These are phyloP conservation scores for Todus mexicanus DNA, from an alignment of 2,797 vertebrate genomes.

Conservation along the genomic window DNA sequence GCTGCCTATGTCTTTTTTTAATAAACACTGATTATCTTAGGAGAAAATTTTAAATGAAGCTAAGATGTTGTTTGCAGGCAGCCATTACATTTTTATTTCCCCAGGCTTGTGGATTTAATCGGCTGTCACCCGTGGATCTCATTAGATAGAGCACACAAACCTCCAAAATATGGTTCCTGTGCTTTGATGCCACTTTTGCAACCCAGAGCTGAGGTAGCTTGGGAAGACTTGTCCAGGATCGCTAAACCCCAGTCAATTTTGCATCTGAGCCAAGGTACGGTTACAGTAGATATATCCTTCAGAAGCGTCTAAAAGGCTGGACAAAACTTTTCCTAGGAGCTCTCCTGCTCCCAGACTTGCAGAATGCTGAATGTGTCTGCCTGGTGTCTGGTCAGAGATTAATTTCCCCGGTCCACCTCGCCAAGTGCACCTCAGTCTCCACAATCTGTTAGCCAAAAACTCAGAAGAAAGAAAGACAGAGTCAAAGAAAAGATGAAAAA, in stretches of 20 bases:
- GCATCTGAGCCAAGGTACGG: neutral
- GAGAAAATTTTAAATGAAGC: constrained; percentile 12
- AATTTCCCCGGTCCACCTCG: neutral
- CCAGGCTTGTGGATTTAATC: constrained; percentile 9
- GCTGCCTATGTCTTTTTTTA: neutral
- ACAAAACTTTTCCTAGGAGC: neutral
- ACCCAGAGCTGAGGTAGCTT: neutral
- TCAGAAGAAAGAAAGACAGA: neutral
- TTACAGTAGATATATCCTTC: neutral
- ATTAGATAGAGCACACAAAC: neutral
- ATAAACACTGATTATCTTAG: constrained; percentile 21
- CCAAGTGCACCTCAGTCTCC: neutral
- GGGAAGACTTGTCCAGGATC: neutral
- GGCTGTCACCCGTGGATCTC: neutral
- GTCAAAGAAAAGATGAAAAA: too few species aligned
- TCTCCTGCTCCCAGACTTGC: neutral
- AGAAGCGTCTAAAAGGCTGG: neutral
- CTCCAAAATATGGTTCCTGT: neutral
- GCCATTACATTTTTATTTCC: constrained; percentile 42
- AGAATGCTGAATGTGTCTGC: neutral
- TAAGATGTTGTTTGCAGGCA: neutral
- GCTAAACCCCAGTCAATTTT: neutral
- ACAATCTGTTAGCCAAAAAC: neutral
- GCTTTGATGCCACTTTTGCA: neutral
- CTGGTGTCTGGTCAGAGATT: neutral